Percentiles rank a stretch among this genome's conserved stretches.
These are phyloP conservation scores for Hafferia zeledoni DNA, from an alignment of 2,797 vertebrate genomes.

Conservation along the genomic window DNA sequence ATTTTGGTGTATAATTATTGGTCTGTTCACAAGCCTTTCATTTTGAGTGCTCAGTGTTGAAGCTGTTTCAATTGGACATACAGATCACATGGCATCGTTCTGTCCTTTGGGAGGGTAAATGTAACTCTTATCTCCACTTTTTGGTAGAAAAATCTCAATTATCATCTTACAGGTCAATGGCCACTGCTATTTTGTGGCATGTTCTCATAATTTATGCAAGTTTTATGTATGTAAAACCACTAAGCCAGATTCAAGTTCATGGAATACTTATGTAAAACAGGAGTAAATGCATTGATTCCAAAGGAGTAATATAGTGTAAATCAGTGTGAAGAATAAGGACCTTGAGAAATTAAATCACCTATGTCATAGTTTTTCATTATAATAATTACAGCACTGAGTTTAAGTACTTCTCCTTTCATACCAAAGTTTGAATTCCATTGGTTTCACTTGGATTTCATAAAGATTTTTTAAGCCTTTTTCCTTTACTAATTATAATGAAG, in stretches of 20 bases:
- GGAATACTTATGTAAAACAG: not conserved
- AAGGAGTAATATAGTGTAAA: not conserved
- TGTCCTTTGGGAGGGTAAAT: not conserved
- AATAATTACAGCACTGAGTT: not conserved
- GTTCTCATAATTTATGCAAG: not conserved
- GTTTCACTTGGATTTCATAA: not conserved
- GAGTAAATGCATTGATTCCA: not conserved
- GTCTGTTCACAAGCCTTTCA: constrained; percentile 53
- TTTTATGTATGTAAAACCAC: not conserved
- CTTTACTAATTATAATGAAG: not conserved
- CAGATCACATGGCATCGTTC: not conserved
- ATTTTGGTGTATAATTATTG: constrained; percentile 60
- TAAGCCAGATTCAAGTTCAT: not conserved
- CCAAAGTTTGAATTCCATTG: not conserved
- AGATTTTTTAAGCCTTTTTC: not conserved
- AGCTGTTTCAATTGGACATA: not conserved
- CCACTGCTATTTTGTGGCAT: not conserved
- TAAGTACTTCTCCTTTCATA: not conserved
- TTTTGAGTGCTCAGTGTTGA: constrained; percentile 25
- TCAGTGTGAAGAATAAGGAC: not conserved
- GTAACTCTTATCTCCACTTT: not conserved
- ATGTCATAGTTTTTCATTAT: not conserved
- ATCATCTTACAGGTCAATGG: not conserved
- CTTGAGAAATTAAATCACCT: not conserved
- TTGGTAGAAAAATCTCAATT: not conserved